Evolutionary conservation across 2,113 vertebrate genomes (phyloP).

Genomic region (Chiloscyllium plagiosum): DNA sequence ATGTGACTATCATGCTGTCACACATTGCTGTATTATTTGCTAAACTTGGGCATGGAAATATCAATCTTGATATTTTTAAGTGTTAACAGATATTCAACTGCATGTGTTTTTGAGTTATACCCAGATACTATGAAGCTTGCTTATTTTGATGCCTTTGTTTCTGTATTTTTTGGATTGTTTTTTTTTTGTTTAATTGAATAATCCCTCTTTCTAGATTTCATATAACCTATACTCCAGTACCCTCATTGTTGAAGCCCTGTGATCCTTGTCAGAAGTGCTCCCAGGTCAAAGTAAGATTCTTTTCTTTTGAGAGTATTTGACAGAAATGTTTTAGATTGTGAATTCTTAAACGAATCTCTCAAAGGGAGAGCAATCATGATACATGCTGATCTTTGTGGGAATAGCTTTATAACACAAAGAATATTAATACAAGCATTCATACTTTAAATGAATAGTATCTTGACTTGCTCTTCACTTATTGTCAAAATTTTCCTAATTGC

Average conservation of each 20-base stretch:
- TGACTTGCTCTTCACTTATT: not conserved
- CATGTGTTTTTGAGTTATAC: conserved; percentile 1
- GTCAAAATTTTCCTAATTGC: not conserved
- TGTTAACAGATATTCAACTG: not conserved
- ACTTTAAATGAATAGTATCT: not conserved
- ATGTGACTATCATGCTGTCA: not conserved
- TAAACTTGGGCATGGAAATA: not conserved
- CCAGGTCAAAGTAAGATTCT: conserved; percentile 60
- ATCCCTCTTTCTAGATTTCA: conserved; percentile 70
- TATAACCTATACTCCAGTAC: conserved; percentile 60
- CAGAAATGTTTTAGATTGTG: conserved; percentile 21
- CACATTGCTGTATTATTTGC: not conserved
- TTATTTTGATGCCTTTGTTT: conserved; percentile 40
- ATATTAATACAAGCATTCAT: not conserved
- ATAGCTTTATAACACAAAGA: not conserved
- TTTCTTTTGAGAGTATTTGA: conserved; percentile 14
- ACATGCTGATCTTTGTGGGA: not conserved
- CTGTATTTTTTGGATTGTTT: conserved; percentile 45
- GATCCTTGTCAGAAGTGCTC: conserved; percentile 72
- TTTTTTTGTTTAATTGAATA: conserved; percentile 59
- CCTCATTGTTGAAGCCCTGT: conserved; percentile 55
- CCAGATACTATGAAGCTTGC: not conserved
- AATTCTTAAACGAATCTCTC: not conserved
- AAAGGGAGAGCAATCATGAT: conserved; percentile 7
- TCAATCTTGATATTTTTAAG: not conserved